A percentile compares a stretch with the other conserved stretches of the same genome.
Evolutionary conservation across 1,140 invertebrate genomes (phyloP).

Genomic region (Aleiodes sp.): DNA sequence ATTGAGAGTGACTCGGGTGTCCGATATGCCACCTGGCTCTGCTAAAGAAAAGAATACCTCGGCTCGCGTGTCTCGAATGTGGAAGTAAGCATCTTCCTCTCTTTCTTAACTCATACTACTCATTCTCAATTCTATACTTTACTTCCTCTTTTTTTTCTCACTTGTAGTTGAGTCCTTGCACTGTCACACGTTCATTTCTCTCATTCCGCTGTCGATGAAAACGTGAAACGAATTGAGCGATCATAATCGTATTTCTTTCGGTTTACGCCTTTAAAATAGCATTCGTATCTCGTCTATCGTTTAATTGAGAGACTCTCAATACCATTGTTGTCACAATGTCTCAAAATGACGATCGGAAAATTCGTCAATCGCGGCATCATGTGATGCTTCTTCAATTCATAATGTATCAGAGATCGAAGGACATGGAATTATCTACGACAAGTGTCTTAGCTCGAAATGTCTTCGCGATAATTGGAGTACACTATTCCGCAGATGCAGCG

Average conservation of each 20-base stretch:
- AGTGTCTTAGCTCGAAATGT: not conserved
- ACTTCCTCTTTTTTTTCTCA: not conserved
- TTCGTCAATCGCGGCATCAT: too few species aligned
- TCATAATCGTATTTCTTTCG: not conserved
- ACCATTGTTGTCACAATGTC: not conserved
- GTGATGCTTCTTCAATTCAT: not conserved
- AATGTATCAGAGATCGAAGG: not conserved
- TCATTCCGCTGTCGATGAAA: slow-evolving; percentile 16
- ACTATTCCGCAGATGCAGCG: not conserved
- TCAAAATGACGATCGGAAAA: too few species aligned
- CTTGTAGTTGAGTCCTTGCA: not conserved
- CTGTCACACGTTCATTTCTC: not conserved
- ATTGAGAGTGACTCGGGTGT: slow-evolving; percentile 47
- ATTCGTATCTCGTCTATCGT: not conserved
- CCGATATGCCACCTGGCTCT: slow-evolving; percentile 41
- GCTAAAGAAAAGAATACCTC: slow-evolving; percentile 37
- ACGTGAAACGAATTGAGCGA: slow-evolving; percentile 19
- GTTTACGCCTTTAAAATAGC: not conserved
- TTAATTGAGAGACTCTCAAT: not conserved
- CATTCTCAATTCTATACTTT: not conserved
- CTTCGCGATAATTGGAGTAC: not conserved
- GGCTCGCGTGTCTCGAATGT: slow-evolving; percentile 31
- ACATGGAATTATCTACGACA: not conserved
- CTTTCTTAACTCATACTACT: slow-evolving; percentile 4
- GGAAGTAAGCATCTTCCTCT: slow-evolving; percentile 40